Evolutionary conservation across 2,113 vertebrate genomes (phyloP), one percentile per base, ranked within the genome.

Genomic region (Malurus alboscapulatus): DNA sequence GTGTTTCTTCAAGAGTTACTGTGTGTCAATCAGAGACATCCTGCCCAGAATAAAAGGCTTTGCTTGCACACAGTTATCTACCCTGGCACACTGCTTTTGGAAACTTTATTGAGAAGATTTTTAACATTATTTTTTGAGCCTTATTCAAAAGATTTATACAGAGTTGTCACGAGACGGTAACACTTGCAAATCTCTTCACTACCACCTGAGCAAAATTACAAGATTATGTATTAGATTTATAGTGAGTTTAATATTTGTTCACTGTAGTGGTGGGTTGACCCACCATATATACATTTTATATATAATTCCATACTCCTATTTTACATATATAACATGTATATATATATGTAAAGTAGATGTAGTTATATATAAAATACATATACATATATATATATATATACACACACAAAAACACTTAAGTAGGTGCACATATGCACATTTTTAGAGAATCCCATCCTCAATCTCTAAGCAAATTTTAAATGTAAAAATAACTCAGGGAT

Each of bases 381-480:
- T 61, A 61, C 42, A 67, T 30, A 22, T 5, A 59, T 48, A 32
- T 48, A 32, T 5, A 67, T 2, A 15, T 11, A 53, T 53, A 9
- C 22, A 10, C 13, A 34, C 2, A 21, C 3, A 50, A 1, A 48
- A 3, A 57, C 12, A n/a, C 16, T 4, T 7, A 87, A 59, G 21
- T 38, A 34, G 58, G 48, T 14, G 15, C 9, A 67, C 10, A 65
- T 4, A 67, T 9, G 51, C 11, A 58, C 15, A 20, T 25, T 91
- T 92, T 93, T 61, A 82, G 50, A 79, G 45, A 59, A 89, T 34
- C 12, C 15, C 14, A 61, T 55, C 53, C 32, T 82, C n/a, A 85
- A 15, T 15, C 11, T 69, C 67, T 30, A 10, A 71, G 62, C 4
- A 72, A 59, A 62, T 32, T 20, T 79, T 57, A 17, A 82, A 82